Evolutionary conservation across 2,888 invertebrate species (phyloP), one percentile per base, ranked within the genome.

Genomic region (Lagria hirta): DNA sequence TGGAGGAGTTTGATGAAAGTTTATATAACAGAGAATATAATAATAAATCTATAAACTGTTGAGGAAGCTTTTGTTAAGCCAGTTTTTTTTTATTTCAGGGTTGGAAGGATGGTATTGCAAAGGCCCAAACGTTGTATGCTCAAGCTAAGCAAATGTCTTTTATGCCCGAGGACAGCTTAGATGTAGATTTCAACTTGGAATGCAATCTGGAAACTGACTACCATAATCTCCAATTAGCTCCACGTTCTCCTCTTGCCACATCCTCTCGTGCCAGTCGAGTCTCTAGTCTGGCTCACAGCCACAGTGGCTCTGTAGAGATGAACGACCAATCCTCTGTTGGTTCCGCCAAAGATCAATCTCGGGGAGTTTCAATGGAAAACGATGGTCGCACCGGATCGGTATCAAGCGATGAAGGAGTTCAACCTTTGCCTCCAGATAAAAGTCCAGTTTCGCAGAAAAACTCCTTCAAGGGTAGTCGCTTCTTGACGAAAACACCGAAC

Each of bases 31-130:
- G n/a, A n/a, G n/a, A n/a, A n/a, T n/a, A n/a, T n/a, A n/a, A n/a
- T n/a, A n/a, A n/a, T n/a, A n/a, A n/a, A n/a, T n/a, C n/a, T n/a
- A n/a, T n/a, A n/a, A n/a, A n/a, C n/a, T n/a, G n/a, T n/a, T n/a
- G n/a, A n/a, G n/a, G n/a, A n/a, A n/a, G n/a, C n/a, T n/a, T n/a
- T n/a, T n/a, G n/a, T n/a, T n/a, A n/a, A n/a, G n/a, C n/a, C n/a
- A n/a, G n/a, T n/a, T n/a, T n/a, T n/a, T n/a, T n/a, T n/a, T n/a
- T 12, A 21, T 63, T 8, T 62, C 17, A 83, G 79, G 75, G 75
- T 29, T 90, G 88, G 88, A 78, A 84, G 47, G 82, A 83, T 23
- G 82, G 84, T 48, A 72, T 91, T 17, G 76, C 78, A 43, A 86
- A 88, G 65, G 89, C 91, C 1, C 86, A 84, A 70, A 75, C 82